These are phyloP conservation scores for Melolontha melolontha DNA, from an alignment of 2,888 invertebrate species.

Conservation along the genomic window DNA sequence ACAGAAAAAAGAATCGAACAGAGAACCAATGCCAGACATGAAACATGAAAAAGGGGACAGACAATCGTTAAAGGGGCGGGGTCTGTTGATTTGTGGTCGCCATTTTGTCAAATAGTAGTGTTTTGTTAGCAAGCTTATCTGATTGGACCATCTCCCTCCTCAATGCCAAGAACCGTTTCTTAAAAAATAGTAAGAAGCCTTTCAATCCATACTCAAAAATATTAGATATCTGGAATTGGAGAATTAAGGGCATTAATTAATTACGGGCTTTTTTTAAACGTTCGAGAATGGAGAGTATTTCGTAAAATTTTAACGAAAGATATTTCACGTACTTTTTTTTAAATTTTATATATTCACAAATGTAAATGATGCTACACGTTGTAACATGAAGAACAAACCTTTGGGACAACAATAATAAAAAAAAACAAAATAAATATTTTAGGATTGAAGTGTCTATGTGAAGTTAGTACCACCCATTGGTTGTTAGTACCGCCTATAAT, in stretches of 20 bases:
- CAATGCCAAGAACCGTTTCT: conserved; percentile 42
- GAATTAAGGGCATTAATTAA: not conserved
- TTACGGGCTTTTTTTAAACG: too few relatives aligned
- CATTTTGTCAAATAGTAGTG: conserved; percentile 69
- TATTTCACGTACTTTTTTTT: not conserved
- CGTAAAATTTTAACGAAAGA: not conserved
- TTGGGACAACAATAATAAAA: conserved; percentile 37
- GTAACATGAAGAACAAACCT: not conserved
- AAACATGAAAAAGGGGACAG: conserved; percentile 65
- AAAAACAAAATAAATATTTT: conserved; percentile 52
- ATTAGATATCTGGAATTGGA: too few relatives aligned
- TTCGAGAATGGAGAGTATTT: not conserved
- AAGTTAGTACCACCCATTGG: conserved; percentile 46
- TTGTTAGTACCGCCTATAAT: conserved; percentile 42
- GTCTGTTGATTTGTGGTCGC: conserved; percentile 68
- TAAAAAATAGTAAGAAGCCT: not conserved
- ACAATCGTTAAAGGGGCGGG: conserved; percentile 66
- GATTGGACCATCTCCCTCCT: conserved; percentile 67
- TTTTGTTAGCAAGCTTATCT: conserved; percentile 67
- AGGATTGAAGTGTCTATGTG: conserved; percentile 48
- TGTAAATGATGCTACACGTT: not conserved
- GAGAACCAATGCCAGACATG: conserved; percentile 65
- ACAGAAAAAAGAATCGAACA: conserved; percentile 55
- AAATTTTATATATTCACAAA: not conserved
- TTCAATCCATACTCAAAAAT: too few relatives aligned